These are phyloP conservation scores for Brenthis hecate DNA, from an alignment of 2,888 invertebrate genomes.

Conservation along the genomic window DNA sequence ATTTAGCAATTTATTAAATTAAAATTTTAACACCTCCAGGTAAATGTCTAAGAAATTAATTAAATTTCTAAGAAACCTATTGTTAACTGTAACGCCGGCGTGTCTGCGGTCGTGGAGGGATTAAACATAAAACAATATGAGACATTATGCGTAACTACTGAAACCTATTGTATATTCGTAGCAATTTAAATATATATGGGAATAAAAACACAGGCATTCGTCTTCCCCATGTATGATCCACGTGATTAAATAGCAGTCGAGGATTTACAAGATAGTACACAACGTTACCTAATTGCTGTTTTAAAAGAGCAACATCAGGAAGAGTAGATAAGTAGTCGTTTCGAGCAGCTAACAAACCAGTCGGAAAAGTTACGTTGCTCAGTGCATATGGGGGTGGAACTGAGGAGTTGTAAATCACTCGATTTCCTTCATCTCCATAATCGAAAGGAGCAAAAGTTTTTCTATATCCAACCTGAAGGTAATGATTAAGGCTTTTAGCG, in stretches of 20 bases:
- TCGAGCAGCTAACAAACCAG: conserved; percentile 47
- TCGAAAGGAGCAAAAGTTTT: conserved; percentile 51
- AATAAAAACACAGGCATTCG: conserved; percentile 39
- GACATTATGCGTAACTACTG: neutral
- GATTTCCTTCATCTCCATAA: conserved; percentile 47
- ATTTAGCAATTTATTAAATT: no score
- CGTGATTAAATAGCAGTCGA: conserved; percentile 39
- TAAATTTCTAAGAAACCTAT: no score
- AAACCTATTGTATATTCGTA: conserved; percentile 22
- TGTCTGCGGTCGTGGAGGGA: no score
- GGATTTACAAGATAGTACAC: conserved; percentile 34
- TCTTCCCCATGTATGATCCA: conserved; percentile 44
- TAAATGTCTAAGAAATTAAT: no score
- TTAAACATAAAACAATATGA: no score
- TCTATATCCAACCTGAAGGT: conserved; percentile 44
- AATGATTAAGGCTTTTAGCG: conserved; percentile 50
- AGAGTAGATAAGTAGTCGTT: conserved; percentile 52
- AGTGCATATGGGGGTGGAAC: conserved; percentile 53
- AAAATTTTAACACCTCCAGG: no score
- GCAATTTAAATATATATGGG: conserved; percentile 35
- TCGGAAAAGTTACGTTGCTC: conserved; percentile 48
- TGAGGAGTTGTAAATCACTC: conserved; percentile 44
- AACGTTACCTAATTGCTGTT: conserved; percentile 48
- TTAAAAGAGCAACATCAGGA: conserved; percentile 47
- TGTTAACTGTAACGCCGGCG: no score